phyloP scores from a whole-genome alignment of 1,140 invertebrate species.

The Pseudoatta argentina region DNA sequence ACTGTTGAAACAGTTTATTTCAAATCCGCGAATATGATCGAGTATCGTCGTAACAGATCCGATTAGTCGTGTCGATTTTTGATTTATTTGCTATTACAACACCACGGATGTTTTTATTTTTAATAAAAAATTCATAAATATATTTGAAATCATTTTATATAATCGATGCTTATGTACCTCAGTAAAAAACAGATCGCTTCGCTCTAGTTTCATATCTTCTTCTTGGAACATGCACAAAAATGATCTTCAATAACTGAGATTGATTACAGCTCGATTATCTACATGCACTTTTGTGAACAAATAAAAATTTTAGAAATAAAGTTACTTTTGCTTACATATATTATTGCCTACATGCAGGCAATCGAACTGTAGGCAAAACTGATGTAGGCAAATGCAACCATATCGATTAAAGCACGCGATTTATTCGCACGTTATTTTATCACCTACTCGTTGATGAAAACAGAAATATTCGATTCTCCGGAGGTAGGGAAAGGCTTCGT shows the following conservation, averaged over 20 bases:
- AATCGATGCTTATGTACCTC: not conserved
- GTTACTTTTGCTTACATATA: too few relatives aligned
- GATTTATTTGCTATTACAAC: conserved; percentile 18
- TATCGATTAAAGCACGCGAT: conserved; percentile 59
- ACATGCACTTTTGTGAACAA: too few relatives aligned
- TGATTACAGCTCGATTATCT: not conserved
- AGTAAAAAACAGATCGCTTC: not conserved
- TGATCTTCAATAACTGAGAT: conserved; percentile 30
- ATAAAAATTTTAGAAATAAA: too few relatives aligned
- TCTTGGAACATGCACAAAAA: not conserved
- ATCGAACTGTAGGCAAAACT: too few relatives aligned
- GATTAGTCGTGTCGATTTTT: conserved; percentile 29
- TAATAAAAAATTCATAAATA: not conserved
- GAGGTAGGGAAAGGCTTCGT: conserved; percentile 20
- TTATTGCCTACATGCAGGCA: too few relatives aligned
- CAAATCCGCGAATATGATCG: conserved; percentile 15
- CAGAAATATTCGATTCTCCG: conserved; percentile 5
- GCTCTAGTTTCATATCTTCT: not conserved
- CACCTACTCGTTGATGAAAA: conserved; percentile 31
- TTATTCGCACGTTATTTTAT: conserved; percentile 32
- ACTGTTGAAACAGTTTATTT: conserved; percentile 39
- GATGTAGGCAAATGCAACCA: too few relatives aligned
- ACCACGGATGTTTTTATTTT: not conserved
- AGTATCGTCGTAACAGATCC: conserved; percentile 42
- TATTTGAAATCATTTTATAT: not conserved